Evolutionary conservation across 2,888 invertebrate species (phyloP), one percentile per base, ranked within the genome.

Genomic region (Athalia rosae): DNA sequence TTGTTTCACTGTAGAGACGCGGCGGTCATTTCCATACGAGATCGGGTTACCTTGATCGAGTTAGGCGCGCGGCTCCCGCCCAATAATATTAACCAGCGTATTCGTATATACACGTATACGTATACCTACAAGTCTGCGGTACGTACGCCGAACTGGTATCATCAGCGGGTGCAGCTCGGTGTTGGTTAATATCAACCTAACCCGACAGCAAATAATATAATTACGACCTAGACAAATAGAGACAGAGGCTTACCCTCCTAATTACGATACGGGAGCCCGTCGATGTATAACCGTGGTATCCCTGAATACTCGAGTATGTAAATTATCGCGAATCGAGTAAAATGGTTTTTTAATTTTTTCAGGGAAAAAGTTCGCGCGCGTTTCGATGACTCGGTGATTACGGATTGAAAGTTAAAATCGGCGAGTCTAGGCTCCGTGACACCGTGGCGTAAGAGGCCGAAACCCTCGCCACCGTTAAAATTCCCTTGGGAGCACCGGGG

Each of bases 41-140:
- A 89, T 89, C 89, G 88, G 87, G 89, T 89, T 89, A 89, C 89
- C 84, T 83, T 85, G 88, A 89, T 89, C 87, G 87, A 84, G 85
- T 89, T 89, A 87, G 83, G 83, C 80, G 76, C 82, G 61, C 61
- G 13, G 61, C 59, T 47, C 61, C 61, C 74, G 41, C 74, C 28
- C 28, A 28, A 28, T 74, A 74, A 74, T 71, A 58, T 71, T 71
- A 71, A 71, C 71, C 71, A 71, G 58, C 58, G 58, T 58, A 41
- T 71, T 13, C 58, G 13, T 58, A n/a, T n/a, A n/a, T n/a, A n/a
- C n/a, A n/a, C 58, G 58, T 58, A 41, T 71, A 13, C 58, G 13
- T 58, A 13, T 58, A 56, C 15, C 71, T 53, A 4, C 7, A n/a
- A 9, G 0, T 6, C 11, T 53, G 4, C n/a, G 8, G 8, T 50